Evolutionary conservation across 1,140 invertebrate species (phyloP), one percentile per base, ranked within the genome.

Genomic region (Chlorops oryzae): DNA sequence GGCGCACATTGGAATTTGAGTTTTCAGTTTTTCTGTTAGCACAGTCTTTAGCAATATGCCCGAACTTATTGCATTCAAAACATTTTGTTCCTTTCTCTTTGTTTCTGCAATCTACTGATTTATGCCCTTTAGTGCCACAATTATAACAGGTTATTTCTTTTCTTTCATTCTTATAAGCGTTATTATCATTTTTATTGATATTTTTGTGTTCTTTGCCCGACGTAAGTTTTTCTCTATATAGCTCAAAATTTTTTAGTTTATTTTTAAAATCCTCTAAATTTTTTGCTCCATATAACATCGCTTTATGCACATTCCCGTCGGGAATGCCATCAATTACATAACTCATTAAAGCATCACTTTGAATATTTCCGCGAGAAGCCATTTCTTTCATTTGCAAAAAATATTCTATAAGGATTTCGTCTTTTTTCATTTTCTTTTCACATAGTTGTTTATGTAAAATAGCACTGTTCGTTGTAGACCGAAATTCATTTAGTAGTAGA

Each of bases 11-110:
- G 5, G 6, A 9, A 15, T 38, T 18, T 6, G 6, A 15, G n/a
- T 38, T 38, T 6, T 6, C 6, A 13, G n/a, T 38, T 18, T 38
- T 15, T 15, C 5, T 38, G 6, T 13, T n/a, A 9, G 5, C 15
- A 38, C 35, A 38, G 5, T 38, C n/a, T 6, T 6, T 6, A 5
- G 35, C n/a, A n/a, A n/a, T n/a, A n/a, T n/a, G n/a, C n/a, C n/a
- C n/a, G n/a, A n/a, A n/a, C n/a, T n/a, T n/a, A n/a, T 38, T 15
- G n/a, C 6, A 15, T 13, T n/a, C 35, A 13, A 38, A 38, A 38
- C 35, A 38, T 15, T 38, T 38, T 15, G n/a, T 38, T 6, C 35
- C 35, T 38, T 38, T 38, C n/a, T 38, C 15, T 38, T 38, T 38
- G 15, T 38, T 5, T n/a, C 18, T 15, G 15, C 6, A 38, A 38